Base-by-base conservation (phyloP, 2,888 invertebrate species). In the Fragum fragum region DNA sequence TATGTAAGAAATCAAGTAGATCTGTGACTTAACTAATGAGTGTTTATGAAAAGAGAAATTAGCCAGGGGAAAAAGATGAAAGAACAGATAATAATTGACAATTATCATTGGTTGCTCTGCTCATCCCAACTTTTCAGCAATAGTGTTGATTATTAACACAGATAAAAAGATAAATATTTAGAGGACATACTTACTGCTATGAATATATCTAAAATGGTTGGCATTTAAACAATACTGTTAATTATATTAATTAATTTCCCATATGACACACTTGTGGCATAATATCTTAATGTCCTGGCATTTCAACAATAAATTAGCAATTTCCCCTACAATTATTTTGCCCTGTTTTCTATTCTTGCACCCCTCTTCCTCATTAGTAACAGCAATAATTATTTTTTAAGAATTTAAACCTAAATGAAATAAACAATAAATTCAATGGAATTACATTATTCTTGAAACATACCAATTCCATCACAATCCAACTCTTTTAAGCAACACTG, bases 1-100 rank as follows among this genome's bases (percentile, higher is more conserved):
- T 66, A 66, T 21, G 66, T 66, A 66, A 66, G 32, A 57, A 66
- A 66, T 66, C 66, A 23, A 63, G 63, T 16, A 36, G 36, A 63
- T 66, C 66, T 23, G 18, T 66, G 66, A 66, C 23, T 42, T 21
- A 39, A 32, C 42, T 66, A 66, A 66, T 66, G 66, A 66, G 39
- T 7, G 36, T n/a, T 16, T 21, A 66, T 21, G 47, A 39, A 42
- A 66, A 23, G 42, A 42, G 26, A 66, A 23, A 26, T 66, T 42
- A n/a, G 42, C 42, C 23, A 42, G 42, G 23, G 66, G 66, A 3
- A 66, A 63, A 39, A 42, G 42, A 42, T 42, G 23, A 66, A 66
- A 66, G 66, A 23, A 5, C 18, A 66, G 66, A 66, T 66, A 66
- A 66, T 36, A 23, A 66, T 66, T 61, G 61, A 9, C 23, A 0